A percentile compares a stretch with the other conserved stretches of the same genome.
Conservation (phyloP, 2,113 vertebrate species). For the Strix uralensis region DNA sequence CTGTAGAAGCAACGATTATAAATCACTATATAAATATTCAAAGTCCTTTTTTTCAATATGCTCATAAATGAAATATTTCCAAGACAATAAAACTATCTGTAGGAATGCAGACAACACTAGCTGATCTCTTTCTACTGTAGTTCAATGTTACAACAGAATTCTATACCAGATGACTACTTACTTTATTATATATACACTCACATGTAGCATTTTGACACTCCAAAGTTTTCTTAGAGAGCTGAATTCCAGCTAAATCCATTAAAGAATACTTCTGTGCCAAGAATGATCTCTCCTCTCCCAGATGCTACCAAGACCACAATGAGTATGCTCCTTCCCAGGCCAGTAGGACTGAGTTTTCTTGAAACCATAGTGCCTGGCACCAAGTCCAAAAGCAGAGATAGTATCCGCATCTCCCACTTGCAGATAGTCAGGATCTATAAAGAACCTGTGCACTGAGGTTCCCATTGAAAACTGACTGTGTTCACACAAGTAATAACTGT, state of each 20-base stretch:
- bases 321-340: background rate
- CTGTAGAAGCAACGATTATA: background rate
- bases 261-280: background rate
- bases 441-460: background rate
- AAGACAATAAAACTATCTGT: background rate
- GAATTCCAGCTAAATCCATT: background rate
- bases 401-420: accelerated
- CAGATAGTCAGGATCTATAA: background rate
- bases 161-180: background rate
- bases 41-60: background rate
- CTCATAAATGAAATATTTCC: background rate
- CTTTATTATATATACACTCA: background rate
- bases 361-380: background rate
- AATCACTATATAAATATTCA: constrained; percentile 9
- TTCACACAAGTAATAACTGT: background rate
- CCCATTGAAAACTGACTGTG: background rate
- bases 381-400: background rate
- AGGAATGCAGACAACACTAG: background rate
- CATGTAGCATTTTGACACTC: background rate
- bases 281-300: background rate
- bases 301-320: background rate
- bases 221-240: background rate
- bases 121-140: background rate
- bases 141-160: background rate
- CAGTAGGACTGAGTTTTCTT: background rate